These are phyloP conservation scores for Flexamia atlantica DNA, from an alignment of 2,888 invertebrate genomes.

Conservation along the genomic window DNA sequence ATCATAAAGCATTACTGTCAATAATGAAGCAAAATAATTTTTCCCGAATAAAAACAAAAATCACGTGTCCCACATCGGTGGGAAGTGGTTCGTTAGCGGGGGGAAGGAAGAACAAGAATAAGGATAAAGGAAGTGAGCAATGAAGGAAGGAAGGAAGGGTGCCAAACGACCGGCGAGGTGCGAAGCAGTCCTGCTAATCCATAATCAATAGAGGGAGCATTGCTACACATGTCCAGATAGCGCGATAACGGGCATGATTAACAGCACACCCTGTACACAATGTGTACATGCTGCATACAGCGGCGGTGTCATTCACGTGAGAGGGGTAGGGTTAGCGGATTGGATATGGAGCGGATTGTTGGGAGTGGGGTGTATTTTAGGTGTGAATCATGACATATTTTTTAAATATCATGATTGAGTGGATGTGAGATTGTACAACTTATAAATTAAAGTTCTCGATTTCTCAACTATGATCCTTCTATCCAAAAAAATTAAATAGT, in stretches of 20 bases:
- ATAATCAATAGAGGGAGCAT: conserved; percentile 57
- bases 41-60: background rate
- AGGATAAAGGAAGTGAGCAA: conserved; percentile 41
- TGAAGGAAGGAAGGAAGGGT: conserved; percentile 51
- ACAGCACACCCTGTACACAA: conserved; percentile 35
- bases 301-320: too few relatives aligned
- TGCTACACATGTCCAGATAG: conserved; percentile 57
- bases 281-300: background rate
- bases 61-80: background rate
- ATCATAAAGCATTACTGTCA: too few relatives aligned
- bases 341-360: too few relatives aligned
- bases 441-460: too few relatives aligned
- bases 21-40: too few relatives aligned
- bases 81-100: conserved; percentile 16
- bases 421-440: too few relatives aligned
- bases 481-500: too few relatives aligned
- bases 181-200: conserved; percentile 45
- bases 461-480: too few relatives aligned
- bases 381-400: too few relatives aligned
- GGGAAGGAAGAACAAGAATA: conserved; percentile 34
- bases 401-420: too few relatives aligned
- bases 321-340: too few relatives aligned
- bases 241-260: conserved; percentile 25
- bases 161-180: conserved; percentile 51
- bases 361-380: too few relatives aligned